Conservation (phyloP, 2,797 vertebrate species). For the Lateolabrax maculatus region DNA sequence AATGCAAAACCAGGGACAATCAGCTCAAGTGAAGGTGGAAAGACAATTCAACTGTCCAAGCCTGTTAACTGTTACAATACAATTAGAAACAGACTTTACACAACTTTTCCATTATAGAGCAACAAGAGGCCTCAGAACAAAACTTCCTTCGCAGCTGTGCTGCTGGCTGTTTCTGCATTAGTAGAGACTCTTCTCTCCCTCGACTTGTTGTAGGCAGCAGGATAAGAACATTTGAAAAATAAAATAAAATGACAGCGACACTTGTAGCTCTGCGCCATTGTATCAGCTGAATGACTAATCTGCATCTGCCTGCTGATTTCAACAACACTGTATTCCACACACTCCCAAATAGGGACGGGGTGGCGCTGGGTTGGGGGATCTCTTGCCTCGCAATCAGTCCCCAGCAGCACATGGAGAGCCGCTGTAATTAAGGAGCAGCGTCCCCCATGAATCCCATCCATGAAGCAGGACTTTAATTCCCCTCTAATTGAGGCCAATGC, state of each 20-base stretch:
- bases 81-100: no score
- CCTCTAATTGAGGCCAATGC: slow-evolving; percentile 82
- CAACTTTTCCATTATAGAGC: no score
- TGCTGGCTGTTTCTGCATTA: slow-evolving; percentile 35
- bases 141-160: slow-evolving; percentile 60
- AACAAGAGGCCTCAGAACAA: slow-evolving; percentile 25
- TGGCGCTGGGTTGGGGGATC: slow-evolving; percentile 56
- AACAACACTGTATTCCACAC: slow-evolving; percentile 64
- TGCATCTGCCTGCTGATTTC: slow-evolving; percentile 78
- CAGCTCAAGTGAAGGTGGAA: neutral
- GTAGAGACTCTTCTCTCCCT: slow-evolving; percentile 39
- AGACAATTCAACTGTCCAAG: neutral
- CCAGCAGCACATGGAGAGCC: slow-evolving; percentile 76
- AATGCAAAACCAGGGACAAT: neutral
- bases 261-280: slow-evolving; percentile 67
- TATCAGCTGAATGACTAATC: slow-evolving; percentile 76
- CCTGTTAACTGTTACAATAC: slow-evolving; percentile 24
- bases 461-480: slow-evolving; percentile 84
- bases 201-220: slow-evolving; percentile 62
- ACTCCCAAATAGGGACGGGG: slow-evolving; percentile 47
- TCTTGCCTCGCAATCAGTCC: slow-evolving; percentile 80
- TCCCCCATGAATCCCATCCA: slow-evolving; percentile 75
- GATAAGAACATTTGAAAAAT: slow-evolving; percentile 51
- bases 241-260: slow-evolving; percentile 60
- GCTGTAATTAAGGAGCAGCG: slow-evolving; percentile 82